These are phyloP conservation scores for Anguilla pacifica DNA, from an alignment of 2,797 vertebrate species.

Conservation along the genomic window DNA sequence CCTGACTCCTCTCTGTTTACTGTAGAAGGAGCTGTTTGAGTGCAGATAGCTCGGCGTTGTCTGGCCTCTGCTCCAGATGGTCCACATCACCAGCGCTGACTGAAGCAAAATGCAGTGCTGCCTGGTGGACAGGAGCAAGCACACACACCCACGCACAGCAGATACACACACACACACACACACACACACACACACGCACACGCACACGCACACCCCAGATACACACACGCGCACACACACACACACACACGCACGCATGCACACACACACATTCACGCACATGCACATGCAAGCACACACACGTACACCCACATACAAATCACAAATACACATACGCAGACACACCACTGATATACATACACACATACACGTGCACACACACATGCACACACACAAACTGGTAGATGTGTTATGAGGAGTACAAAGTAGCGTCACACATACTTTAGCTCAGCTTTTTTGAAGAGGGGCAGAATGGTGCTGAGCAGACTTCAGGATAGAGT, in stretches of 20 bases:
- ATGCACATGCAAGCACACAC: conserved; percentile 29
- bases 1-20: conserved; percentile 7
- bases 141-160: too few relatives aligned
- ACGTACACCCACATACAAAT: too few relatives aligned
- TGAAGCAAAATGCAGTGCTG: neutral
- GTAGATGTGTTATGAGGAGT: neutral
- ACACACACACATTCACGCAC: neutral
- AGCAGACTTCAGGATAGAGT: neutral
- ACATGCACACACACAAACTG: conserved; percentile 56
- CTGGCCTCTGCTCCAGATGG: conserved; percentile 14
- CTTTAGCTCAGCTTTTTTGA: neutral
- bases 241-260: neutral
- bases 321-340: neutral
- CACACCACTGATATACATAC: conserved; percentile 28
- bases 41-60: too few relatives aligned
- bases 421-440: too few relatives aligned
- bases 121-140: neutral
- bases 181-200: too few relatives aligned
- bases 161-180: neutral
- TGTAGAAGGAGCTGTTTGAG: conserved; percentile 23
- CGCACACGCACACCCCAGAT: too few relatives aligned
- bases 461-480: neutral
- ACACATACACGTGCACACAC: too few relatives aligned
- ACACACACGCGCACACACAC: too few relatives aligned
- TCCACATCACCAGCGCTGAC: neutral